phyloP scores from a whole-genome alignment of 2,113 vertebrate genomes.

The Chionomys nivalis region DNA sequence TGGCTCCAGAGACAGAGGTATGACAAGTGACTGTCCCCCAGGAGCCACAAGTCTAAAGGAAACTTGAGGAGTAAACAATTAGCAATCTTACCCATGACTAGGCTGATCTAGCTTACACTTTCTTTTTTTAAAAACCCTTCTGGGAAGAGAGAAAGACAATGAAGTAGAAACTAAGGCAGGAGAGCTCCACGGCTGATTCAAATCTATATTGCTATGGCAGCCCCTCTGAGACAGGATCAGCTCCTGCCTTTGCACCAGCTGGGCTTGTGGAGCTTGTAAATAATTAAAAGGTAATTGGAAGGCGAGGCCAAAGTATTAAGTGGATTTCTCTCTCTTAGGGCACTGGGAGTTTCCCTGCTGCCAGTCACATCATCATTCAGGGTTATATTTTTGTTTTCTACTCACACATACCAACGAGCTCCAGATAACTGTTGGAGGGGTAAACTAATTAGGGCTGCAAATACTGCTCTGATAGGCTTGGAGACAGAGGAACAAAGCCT shows the following conservation, averaged over 20 bases:
- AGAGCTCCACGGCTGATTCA: conserved; percentile 70
- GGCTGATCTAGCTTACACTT: conserved; percentile 38
- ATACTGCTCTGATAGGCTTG: conserved; percentile 2
- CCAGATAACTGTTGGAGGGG: conserved; percentile 27
- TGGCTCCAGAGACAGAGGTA: neutral
- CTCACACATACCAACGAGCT: conserved; percentile 67
- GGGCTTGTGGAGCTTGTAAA: conserved; percentile 77
- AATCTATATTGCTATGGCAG: conserved; percentile 79
- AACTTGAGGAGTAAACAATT: neutral
- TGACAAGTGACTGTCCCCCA: conserved; percentile 12
- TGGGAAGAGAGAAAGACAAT: conserved; percentile 70
- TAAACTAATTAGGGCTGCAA: conserved; percentile 55
- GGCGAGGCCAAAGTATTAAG: conserved; percentile 78
- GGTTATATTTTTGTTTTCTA: conserved; percentile 60
- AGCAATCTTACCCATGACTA: neutral
- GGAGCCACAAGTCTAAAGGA: neutral
- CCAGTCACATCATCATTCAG: conserved; percentile 67
- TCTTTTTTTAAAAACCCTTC: conserved; percentile 60
- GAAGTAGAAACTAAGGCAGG: conserved; percentile 74
- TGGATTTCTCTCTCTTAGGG: conserved; percentile 78
- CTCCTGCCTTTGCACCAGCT: conserved; percentile 70
- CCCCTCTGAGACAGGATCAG: conserved; percentile 79
- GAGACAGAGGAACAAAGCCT: neutral
- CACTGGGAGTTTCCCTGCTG: conserved; percentile 74
- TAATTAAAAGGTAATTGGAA: conserved; percentile 85